Conservation (phyloP, 2,113 vertebrate genomes). For the Buteo buteo region DNA sequence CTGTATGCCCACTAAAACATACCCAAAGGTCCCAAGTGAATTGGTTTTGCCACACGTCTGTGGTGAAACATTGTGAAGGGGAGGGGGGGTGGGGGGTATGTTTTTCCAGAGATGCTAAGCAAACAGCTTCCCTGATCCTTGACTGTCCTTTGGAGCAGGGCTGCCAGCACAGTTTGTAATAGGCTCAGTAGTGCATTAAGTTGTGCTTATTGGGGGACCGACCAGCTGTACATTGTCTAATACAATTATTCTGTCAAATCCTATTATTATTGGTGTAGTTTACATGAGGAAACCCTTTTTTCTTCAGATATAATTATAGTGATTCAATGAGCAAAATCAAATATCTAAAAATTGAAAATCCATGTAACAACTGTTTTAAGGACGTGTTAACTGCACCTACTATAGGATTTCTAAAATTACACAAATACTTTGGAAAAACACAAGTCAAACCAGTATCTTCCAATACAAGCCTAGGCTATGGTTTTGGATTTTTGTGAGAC, state of each 20-base stretch:
- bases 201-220: not conserved
- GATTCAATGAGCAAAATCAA: not conserved
- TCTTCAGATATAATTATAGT: not conserved
- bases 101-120: not conserved
- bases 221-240: slow-evolving; percentile 5
- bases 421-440: not conserved
- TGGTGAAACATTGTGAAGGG: not conserved
- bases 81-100: fast-evolving
- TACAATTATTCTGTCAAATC: slow-evolving; percentile 22
- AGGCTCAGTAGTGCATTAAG: slow-evolving; percentile 20
- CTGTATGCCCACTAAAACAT: not conserved
- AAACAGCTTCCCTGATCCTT: slow-evolving; percentile 18
- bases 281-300: not conserved
- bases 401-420: not conserved
- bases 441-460: not conserved
- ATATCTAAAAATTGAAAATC: not conserved
- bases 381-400: not conserved
- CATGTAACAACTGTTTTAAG: not conserved
- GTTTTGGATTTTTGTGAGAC: not conserved
- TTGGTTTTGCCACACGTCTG: not conserved
- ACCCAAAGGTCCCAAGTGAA: not conserved
- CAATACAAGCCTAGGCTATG: not conserved
- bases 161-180: not conserved
- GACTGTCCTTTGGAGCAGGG: not conserved
- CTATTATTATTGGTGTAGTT: not conserved